Base-by-base conservation (phyloP, 2,888 invertebrate species). In the Nomada ferruginata region DNA sequence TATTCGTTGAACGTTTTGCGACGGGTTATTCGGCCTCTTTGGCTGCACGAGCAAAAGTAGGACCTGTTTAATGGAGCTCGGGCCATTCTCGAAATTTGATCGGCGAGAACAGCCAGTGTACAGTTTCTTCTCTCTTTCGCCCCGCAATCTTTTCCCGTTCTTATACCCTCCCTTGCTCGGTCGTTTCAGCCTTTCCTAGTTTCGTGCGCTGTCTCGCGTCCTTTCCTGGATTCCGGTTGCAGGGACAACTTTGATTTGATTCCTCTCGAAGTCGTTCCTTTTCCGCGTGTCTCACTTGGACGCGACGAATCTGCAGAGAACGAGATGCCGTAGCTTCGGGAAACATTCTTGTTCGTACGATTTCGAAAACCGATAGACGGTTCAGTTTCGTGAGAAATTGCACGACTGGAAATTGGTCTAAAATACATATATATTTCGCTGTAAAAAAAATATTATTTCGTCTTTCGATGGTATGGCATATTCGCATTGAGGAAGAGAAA, bases 171-270 rank as follows among this genome's bases (percentile, higher is more conserved):
- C 74, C 64, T 78, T 70, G 47, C 73, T 23, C 52, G 36, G 66
- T 59, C 71, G 63, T 76, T 20, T 26, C 20, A n/a, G 69, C 15
- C 44, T 72, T 26, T 18, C 15, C 42, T 10, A 47, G 10, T 68
- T 44, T 23, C 60, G 63, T 26, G n/a, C 73, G 23, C 15, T 50
- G 79, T 83, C 79, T 88, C 87, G 85, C 87, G 86, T 88, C 87
- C 87, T 81, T 83, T 82, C 78, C 74, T 75, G 84, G 87, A 89
- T 89, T 89, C 89, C 74, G 87, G 88, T 80, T 78, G 87, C 89
- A 87, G 85, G 87, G 79, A 89, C 86, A 92, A 92, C 90, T 92
- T 92, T 91, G 92, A 92, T 92, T 92, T 89, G 92, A 92, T 92
- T 91, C 85, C 87, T 73, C 60, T 73, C 76, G 71, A 78, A 74